Base-by-base conservation (phyloP, 2,113 vertebrate genomes). In the Corapipo altera region DNA sequence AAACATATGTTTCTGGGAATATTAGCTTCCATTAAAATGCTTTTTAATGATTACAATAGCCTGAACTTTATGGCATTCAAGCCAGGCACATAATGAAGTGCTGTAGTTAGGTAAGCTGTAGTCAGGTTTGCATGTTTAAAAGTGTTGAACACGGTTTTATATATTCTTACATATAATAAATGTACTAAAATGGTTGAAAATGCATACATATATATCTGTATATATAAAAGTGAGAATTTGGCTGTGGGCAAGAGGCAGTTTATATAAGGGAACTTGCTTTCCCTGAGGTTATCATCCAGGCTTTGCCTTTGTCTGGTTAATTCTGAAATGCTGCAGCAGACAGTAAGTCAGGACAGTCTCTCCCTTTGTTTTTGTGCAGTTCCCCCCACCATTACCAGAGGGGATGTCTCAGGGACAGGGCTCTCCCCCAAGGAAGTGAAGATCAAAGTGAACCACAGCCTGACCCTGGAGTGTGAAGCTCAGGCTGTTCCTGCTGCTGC, bases 371-470 rank as follows among this genome's bases (percentile, higher is more conserved):
- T 93, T 66, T 93, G 24, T 89, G 33, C 97, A 99, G 99, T 99
- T 97, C 99, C 99, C 64, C 99, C 99, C 61, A 97, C 98, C 89
- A 99, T 99, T 96, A 98, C 97, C 96, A 99, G 98, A 97, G 98
- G 98, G 12, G 98, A 98, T 58, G 88, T 98, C 65, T 95, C 98
- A 30, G 98, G 98, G 23, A 96, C 97, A 55, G 98, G 98, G 37
- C 95, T 98, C 41, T 97, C 98, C 15, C 98, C 99, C 13, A 99
- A 98, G 96, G 99, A 99, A 95, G 98, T 99, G 85, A 99, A 99
- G 97, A 98, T 99, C 72, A 99, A 98, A 94, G 98, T 99, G 49
- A 99, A 99, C 95, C 98, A 98, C 97, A 99, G 98, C 11, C 93
- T 99, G 90, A 99, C 98, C 12, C 87, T 99, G 96, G 98, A 99